Percentiles rank a stretch among this genome's conserved stretches.
These are phyloP conservation scores for Drosophila gaucha DNA, from an alignment of 2,888 invertebrate genomes.

Conservation along the genomic window DNA sequence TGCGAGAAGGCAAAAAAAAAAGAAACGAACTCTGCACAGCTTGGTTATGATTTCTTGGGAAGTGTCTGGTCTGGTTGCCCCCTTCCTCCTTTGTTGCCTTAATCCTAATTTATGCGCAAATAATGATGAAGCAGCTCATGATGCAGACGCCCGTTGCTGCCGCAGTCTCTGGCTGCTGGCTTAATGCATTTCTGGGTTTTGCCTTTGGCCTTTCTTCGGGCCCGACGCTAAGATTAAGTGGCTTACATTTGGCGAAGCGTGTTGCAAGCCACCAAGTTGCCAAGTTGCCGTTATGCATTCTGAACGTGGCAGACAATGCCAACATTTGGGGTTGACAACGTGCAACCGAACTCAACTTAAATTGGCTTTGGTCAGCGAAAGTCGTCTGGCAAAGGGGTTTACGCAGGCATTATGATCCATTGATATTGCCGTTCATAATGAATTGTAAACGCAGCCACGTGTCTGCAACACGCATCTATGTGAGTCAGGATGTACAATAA, in stretches of 20 bases:
- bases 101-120: slow-evolving; percentile 81
- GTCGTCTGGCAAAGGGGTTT: slow-evolving; percentile 24
- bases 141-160: slow-evolving; percentile 16
- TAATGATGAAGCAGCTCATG: slow-evolving; percentile 74
- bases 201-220: slow-evolving; percentile 40
- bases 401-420: slow-evolving; percentile 30
- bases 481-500: slow-evolving; percentile 26
- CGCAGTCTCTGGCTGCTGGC: slow-evolving; percentile 1
- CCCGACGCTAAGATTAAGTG: slow-evolving; percentile 70
- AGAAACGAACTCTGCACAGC: slow-evolving; percentile 17
- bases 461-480: slow-evolving; percentile 22
- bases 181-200: slow-evolving; percentile 57
- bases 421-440: slow-evolving; percentile 61
- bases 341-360: slow-evolving; percentile 33
- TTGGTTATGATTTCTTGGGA: slow-evolving; percentile 68
- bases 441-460: slow-evolving; percentile 78
- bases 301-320: slow-evolving; percentile 42
- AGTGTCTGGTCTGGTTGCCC: slow-evolving; percentile 39
- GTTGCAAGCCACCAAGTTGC: slow-evolving; percentile 39
- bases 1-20: slow-evolving; percentile 31
- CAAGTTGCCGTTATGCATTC: slow-evolving; percentile 71
- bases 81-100: slow-evolving; percentile 27
- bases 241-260: slow-evolving; percentile 71
- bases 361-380: slow-evolving; percentile 66
- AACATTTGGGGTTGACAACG: slow-evolving; percentile 49